Evolutionary conservation across 2,797 vertebrate species (phyloP), one percentile per base, ranked within the genome.

Genomic region (Sebastes diploproa): DNA sequence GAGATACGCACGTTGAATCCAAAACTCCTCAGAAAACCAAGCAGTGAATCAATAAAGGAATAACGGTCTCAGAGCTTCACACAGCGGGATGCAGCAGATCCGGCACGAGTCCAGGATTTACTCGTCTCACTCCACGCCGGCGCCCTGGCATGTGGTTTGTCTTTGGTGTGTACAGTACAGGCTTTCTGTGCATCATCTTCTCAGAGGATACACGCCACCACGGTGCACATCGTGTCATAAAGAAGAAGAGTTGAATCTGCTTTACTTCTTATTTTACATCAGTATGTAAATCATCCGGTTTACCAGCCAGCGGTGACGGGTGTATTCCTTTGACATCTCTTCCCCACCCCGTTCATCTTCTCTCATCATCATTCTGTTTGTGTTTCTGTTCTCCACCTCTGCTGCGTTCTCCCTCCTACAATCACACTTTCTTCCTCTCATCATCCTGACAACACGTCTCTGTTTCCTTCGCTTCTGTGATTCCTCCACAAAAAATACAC

Each of bases 311-410:
- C 13, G 56, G 71, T 62, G 5, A 34, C 10, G 34, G 58, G 58
- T 75, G 72, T 50, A 61, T 70, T 78, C 67, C 61, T 81, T 38
- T 60, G 75, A 83, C 70, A 54, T 25, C 82, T 59, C 75, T 46
- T 58, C 46, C 20, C 55, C 59, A 54, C 60, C 9, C 9, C 8
- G 3, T 38, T 36, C 52, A 52, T 78, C 32, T 25, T n/a, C 78
- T 77, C 77, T 85, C 77, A 78, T 75, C 83, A 75, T 84, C 74
- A 78, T 74, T 85, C 86, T 85, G 85, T 59, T 76, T 73, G 42
- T 36, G 62, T 64, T 58, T 69, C 60, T 67, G 1, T 52, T 58
- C 54, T 70, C 55, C 38, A 22, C 65, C 56, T 58, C 64, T 20
- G 46, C 77, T 75, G 62, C 70, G 71, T 60, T 27, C 67, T 55